These are phyloP conservation scores for Drosophila saltans DNA, from an alignment of 1,140 invertebrate genomes.

Conservation along the genomic window DNA sequence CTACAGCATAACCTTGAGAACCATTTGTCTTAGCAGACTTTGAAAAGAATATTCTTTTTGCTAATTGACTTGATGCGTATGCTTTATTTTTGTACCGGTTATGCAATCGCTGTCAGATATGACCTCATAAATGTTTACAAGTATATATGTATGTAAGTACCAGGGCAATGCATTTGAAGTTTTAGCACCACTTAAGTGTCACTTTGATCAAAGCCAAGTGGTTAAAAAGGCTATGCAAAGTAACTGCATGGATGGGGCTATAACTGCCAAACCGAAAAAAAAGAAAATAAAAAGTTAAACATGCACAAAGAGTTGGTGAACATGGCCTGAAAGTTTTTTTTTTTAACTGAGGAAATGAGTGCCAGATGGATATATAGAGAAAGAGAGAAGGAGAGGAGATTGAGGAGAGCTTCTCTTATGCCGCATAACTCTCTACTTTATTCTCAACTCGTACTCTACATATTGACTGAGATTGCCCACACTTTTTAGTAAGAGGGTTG, in stretches of 20 bases:
- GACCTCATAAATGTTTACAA: slow-evolving; percentile 20
- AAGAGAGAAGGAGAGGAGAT: no score
- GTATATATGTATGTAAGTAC: slow-evolving; percentile 6
- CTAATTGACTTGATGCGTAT: no score
- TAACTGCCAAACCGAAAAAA: background rate
- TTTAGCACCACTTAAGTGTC: slow-evolving; percentile 52
- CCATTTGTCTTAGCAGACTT: no score
- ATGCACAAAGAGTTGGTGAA: slow-evolving; percentile 64
- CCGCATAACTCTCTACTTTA: slow-evolving; percentile 60
- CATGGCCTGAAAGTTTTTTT: slow-evolving; percentile 53
- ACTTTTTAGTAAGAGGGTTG: background rate
- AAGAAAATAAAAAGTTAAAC: slow-evolving; percentile 60
- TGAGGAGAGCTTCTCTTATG: slow-evolving; percentile 41
- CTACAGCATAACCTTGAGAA: no score
- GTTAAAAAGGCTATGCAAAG: background rate
- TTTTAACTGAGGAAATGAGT: slow-evolving; percentile 54
- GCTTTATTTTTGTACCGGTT: slow-evolving; percentile 19
- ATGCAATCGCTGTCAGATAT: slow-evolving; percentile 31
- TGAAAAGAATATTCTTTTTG: no score
- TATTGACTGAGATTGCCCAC: slow-evolving; percentile 53
- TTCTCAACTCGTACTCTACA: slow-evolving; percentile 40
- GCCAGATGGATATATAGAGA: background rate
- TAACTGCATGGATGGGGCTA: background rate
- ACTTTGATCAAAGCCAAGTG: slow-evolving; percentile 46
- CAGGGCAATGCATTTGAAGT: slow-evolving; percentile 40